These are phyloP conservation scores for Lamellibrachia luymesi DNA, from an alignment of 1,140 invertebrate genomes.

Conservation along the genomic window DNA sequence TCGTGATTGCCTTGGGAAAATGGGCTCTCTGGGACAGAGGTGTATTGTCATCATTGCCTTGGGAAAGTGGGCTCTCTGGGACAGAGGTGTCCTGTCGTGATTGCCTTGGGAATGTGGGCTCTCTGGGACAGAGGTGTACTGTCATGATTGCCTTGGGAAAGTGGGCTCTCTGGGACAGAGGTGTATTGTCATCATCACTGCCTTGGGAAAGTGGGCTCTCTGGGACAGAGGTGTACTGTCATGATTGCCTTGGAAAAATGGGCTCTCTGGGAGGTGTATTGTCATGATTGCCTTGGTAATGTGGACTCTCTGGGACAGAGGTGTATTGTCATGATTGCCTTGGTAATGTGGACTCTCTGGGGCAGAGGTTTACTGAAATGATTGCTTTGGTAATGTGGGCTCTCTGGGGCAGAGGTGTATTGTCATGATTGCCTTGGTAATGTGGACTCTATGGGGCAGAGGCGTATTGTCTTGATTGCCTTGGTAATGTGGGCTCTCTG, in stretches of 20 bases:
- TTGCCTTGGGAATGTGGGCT: neutral
- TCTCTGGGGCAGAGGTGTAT: neutral
- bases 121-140: neutral
- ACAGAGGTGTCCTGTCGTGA: neutral
- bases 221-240: too few relatives aligned
- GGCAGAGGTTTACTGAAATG: neutral
- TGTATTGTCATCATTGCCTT: neutral
- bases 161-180: neutral
- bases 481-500: conserved; percentile 32
- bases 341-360: too few relatives aligned
- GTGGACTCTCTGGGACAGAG: too few relatives aligned
- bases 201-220: too few relatives aligned
- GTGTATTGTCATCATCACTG: too few relatives aligned
- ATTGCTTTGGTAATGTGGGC: neutral
- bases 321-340: too few relatives aligned
- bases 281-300: too few relatives aligned
- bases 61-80: neutral
- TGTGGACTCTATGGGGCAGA: neutral
- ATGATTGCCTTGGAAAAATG: too few relatives aligned
- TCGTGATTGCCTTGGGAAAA: neutral
- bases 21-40: too few relatives aligned
- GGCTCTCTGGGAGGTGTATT: neutral
- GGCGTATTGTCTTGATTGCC: conserved; percentile 30
- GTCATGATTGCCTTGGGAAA: neutral
- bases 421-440: neutral